Conservation (phyloP, 2,888 invertebrate species). For the Pandemis heparana region DNA sequence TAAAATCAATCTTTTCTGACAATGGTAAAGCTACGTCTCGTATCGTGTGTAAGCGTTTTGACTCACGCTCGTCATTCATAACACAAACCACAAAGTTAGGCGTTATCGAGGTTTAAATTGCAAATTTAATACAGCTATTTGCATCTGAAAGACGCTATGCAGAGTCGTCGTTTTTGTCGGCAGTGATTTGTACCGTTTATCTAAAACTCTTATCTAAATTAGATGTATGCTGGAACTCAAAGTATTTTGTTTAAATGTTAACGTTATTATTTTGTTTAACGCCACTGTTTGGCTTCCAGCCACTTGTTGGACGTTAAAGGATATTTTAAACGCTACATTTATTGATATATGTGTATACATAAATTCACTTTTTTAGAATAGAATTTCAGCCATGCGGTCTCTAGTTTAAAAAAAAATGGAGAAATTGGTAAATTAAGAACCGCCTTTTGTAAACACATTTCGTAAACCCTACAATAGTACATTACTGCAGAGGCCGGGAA, state of each 20-base stretch:
- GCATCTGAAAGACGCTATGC: slow-evolving; percentile 81
- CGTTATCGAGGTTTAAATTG: slow-evolving; percentile 80
- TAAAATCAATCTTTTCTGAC: too few relatives aligned
- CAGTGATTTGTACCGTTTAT: slow-evolving; percentile 82
- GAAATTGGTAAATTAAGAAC: not conserved
- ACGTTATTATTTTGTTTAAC: slow-evolving; percentile 56
- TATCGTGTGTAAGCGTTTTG: not conserved
- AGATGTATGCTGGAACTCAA: slow-evolving; percentile 62
- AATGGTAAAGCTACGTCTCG: too few relatives aligned
- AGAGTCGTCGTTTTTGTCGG: slow-evolving; percentile 69
- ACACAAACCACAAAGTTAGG: slow-evolving; percentile 54
- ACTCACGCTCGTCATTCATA: slow-evolving; percentile 41
- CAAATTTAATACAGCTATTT: slow-evolving; percentile 84
- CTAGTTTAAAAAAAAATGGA: not conserved
- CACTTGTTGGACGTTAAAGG: not conserved
- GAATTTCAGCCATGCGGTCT: too few relatives aligned
- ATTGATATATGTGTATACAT: too few relatives aligned
- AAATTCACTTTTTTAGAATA: too few relatives aligned
- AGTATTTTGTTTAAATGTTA: slow-evolving; percentile 49
- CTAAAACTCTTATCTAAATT: slow-evolving; percentile 79
- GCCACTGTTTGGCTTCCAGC: slow-evolving; percentile 5
- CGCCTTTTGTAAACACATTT: not conserved
- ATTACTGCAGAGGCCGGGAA: too few relatives aligned
- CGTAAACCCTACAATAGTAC: too few relatives aligned
- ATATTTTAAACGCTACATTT: not conserved